Percentiles rank a stretch among this genome's conserved stretches.
Evolutionary conservation across 2,113 vertebrate species (phyloP).

Genomic region (Epinephelus moara): DNA sequence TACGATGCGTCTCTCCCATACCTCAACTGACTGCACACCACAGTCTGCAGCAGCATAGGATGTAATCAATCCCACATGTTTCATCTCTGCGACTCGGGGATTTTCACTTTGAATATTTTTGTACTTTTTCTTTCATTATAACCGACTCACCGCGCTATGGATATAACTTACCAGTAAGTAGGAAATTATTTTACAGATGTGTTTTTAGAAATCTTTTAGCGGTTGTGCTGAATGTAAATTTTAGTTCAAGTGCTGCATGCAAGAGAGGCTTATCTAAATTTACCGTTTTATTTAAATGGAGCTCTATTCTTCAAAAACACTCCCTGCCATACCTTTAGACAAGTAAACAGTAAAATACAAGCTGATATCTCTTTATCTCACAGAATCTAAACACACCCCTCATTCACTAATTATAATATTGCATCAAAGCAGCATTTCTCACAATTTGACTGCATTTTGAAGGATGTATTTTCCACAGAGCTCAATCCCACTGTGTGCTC

Average conservation of each 20-base stretch:
- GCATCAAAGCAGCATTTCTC: conserved; percentile 3
- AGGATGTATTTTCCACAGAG: conserved; percentile 13
- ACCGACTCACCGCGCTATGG: conserved; percentile 75
- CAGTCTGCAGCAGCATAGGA: conserved; percentile 84
- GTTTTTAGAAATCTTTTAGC: conserved; percentile 21
- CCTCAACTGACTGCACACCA: conserved; percentile 81
- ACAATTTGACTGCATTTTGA: neutral
- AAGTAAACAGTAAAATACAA: conserved; percentile 1
- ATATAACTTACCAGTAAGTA: conserved; percentile 88
- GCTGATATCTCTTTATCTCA: neutral
- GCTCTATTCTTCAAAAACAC: conserved; percentile 7
- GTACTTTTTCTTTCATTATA: conserved; percentile 74
- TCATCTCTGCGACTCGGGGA: conserved; percentile 77
- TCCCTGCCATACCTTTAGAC: conserved; percentile 34
- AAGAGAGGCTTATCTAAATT: conserved; percentile 1
- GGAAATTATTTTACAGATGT: conserved; percentile 63
- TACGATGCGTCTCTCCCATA: conserved; percentile 83
- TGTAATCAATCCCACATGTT: conserved; percentile 88
- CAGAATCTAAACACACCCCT: neutral
- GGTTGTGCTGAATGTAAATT: conserved; percentile 14
- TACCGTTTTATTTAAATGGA: conserved; percentile 31
- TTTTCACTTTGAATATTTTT: conserved; percentile 82
- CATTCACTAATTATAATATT: conserved; percentile 8
- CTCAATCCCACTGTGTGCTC: neutral
- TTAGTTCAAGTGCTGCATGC: conserved; percentile 16